Conservation (phyloP, 2,888 invertebrate genomes). For the Bombyx huttoni region DNA sequence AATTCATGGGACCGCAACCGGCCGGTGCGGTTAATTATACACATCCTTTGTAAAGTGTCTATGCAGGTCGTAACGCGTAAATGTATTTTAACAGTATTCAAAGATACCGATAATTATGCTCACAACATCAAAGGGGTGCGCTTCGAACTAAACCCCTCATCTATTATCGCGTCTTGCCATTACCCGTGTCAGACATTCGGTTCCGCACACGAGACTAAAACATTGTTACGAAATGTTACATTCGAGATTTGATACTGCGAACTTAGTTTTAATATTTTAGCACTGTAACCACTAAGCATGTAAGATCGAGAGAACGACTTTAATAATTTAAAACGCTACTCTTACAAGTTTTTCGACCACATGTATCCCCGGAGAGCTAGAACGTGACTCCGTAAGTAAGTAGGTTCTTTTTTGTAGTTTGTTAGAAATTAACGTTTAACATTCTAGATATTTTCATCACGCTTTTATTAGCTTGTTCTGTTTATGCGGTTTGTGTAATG, state of each 20-base stretch:
- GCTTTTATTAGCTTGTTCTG: too few species aligned
- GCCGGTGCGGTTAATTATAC: too few species aligned
- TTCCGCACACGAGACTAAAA: not conserved
- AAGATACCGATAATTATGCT: too few species aligned
- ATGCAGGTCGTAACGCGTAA: too few species aligned
- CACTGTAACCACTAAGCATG: conserved; percentile 1
- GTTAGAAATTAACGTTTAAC: not conserved
- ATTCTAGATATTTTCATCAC: not conserved
- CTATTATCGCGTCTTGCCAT: not conserved
- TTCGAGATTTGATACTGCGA: conserved; percentile 3
- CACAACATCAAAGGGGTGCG: too few species aligned
- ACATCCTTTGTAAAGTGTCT: too few species aligned
- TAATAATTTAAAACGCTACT: not conserved
- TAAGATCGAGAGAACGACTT: conserved; percentile 5
- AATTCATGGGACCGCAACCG: too few species aligned
- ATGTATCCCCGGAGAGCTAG: not conserved
- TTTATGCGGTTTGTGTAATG: too few species aligned
- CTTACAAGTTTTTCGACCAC: not conserved
- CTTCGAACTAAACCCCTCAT: not conserved
- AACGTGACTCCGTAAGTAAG: conserved; percentile 1
- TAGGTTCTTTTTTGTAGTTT: not conserved
- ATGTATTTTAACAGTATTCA: too few species aligned
- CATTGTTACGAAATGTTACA: conserved; percentile 4
- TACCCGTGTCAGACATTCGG: not conserved
- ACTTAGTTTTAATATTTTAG: conserved; percentile 6